Conservation (phyloP, 1,140 invertebrate species). For the Berghia stephanieae region DNA sequence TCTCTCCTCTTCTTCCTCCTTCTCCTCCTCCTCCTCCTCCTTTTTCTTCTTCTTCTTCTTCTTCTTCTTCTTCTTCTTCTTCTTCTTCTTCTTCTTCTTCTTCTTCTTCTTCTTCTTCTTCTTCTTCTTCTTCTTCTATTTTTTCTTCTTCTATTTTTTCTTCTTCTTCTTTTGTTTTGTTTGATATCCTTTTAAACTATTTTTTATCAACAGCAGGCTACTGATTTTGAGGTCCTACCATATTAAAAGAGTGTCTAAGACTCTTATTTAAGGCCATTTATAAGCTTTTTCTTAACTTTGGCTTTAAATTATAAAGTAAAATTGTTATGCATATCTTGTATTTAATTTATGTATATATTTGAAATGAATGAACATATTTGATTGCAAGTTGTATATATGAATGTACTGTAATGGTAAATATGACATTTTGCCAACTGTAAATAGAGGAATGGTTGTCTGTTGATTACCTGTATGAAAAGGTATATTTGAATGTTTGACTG, state of each 20-base stretch:
- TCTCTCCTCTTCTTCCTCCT: background rate
- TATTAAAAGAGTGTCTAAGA: no score
- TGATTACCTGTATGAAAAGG: no score
- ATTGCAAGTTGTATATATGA: no score
- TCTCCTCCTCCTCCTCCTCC: background rate
- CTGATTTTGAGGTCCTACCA: background rate
- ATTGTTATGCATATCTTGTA: background rate
- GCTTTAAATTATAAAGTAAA: background rate
- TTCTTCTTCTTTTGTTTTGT: background rate
- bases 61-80: background rate
- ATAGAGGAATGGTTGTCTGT: no score
- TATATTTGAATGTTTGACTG: no score
- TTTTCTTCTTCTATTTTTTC: background rate
- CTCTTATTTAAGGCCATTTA: background rate
- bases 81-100: background rate
- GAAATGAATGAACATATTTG: no score
- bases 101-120: constrained; percentile 1
- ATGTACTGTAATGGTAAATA: no score
- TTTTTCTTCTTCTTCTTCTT: background rate
- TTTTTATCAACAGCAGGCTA: background rate
- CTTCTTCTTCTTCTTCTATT: constrained; percentile 7
- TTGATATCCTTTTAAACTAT: background rate
- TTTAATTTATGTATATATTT: background rate
- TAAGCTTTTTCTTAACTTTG: background rate
- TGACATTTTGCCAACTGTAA: no score